Evolutionary conservation across 2,888 invertebrate genomes (phyloP).

Genomic region (Limulus polyphemus): DNA sequence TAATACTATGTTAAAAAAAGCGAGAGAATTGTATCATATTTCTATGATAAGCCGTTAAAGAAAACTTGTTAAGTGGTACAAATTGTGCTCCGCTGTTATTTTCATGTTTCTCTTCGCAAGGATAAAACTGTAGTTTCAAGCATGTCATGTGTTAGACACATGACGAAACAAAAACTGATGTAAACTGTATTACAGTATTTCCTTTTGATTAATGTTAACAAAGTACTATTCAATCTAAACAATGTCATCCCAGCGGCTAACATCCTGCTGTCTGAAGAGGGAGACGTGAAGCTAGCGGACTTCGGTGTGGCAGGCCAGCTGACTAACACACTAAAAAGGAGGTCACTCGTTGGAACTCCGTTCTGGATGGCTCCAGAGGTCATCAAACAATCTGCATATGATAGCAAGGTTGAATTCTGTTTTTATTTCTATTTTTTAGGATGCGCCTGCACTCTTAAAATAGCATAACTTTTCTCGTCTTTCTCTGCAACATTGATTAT

Average conservation of each 20-base stretch:
- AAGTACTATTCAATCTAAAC: conserved; percentile 17
- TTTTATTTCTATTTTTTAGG: conserved; percentile 93
- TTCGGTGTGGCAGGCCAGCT: conserved; percentile 44
- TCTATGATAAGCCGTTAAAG: too few species aligned
- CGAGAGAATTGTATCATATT: too few species aligned
- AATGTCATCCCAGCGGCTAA: conserved; percentile 60
- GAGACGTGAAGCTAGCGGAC: conserved; percentile 92
- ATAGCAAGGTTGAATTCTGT: conserved; percentile 63
- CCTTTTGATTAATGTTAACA: background rate
- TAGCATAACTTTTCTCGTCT: conserved; percentile 49
- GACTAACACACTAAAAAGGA: conserved; percentile 79
- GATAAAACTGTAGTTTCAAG: too few species aligned
- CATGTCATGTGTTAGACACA: too few species aligned
- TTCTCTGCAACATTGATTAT: conserved; percentile 43
- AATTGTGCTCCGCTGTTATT: too few species aligned
- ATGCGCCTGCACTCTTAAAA: conserved; percentile 93
- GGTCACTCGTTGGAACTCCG: conserved; percentile 33
- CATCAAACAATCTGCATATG: too few species aligned
- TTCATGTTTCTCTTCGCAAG: too few species aligned
- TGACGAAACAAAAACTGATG: too few species aligned
- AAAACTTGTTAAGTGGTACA: too few species aligned
- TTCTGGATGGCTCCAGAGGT: too few species aligned
- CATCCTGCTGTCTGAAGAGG: conserved; percentile 92
- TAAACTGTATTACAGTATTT: too few species aligned
- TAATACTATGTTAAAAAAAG: too few species aligned